Evolutionary conservation across 2,113 vertebrate genomes (phyloP).

Genomic region (Carassius carassius): DNA sequence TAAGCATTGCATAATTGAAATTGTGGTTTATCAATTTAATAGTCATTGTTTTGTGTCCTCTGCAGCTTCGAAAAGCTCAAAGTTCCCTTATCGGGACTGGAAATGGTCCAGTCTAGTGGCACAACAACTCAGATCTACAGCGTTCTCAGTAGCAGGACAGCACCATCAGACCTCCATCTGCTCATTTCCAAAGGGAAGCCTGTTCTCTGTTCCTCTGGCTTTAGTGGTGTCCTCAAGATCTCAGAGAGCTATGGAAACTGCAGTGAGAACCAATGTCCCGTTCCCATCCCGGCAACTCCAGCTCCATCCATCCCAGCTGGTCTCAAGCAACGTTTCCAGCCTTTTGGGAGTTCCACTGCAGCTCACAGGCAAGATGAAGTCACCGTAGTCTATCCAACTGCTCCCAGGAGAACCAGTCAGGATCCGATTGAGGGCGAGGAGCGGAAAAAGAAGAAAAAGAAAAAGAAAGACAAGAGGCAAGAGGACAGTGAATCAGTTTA

Average conservation of each 20-base stretch:
- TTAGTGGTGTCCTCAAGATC: conserved; percentile 73
- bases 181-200: conserved; percentile 57
- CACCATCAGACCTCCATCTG: conserved; percentile 61
- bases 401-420: conserved; percentile 10
- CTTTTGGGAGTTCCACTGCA: conserved; percentile 67
- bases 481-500: neutral
- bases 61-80: conserved; percentile 65
- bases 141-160: conserved; percentile 60
- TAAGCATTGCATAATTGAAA: neutral
- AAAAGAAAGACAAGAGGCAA: conserved; percentile 59
- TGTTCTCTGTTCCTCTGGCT: conserved; percentile 55
- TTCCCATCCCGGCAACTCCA: conserved; percentile 64
- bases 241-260: conserved; percentile 67
- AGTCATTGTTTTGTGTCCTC: conserved; percentile 16
- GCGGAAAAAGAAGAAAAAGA: conserved; percentile 68
- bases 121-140: conserved; percentile 66
- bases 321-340: conserved; percentile 74
- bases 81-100: conserved; percentile 69
- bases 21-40: neutral
- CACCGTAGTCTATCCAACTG: conserved; percentile 27
- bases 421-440: conserved; percentile 1
- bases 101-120: conserved; percentile 58
- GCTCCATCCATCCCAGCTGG: conserved; percentile 67
- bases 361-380: conserved; percentile 41
- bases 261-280: conserved; percentile 53